A percentile compares a stretch with the other conserved stretches of the same genome.
phyloP scores from a whole-genome alignment of 2,797 vertebrate genomes.

The Rhyacichthys aspro region DNA sequence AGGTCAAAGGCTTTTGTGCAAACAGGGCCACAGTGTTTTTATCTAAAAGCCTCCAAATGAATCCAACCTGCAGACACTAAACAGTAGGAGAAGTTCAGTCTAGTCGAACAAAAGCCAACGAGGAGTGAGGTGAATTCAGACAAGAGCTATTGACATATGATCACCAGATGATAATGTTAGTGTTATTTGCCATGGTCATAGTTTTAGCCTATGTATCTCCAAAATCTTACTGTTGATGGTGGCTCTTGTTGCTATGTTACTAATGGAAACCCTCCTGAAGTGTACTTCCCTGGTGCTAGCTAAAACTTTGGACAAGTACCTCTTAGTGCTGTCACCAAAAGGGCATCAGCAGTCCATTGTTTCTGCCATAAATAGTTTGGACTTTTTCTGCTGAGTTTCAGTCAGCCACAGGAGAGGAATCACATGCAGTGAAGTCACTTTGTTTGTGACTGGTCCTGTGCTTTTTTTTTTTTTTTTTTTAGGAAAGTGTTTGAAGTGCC shows the following conservation, averaged over 20 bases:
- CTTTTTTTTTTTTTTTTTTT: conserved; percentile 18
- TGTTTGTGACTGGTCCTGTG: conserved; percentile 9
- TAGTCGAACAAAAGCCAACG: too few species aligned
- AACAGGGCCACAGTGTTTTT: too few species aligned
- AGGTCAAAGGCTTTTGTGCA: too few species aligned
- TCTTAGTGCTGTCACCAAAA: conserved; percentile 14
- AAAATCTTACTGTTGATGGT: conserved; percentile 16
- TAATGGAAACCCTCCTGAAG: conserved; percentile 63
- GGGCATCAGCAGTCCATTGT: conserved; percentile 17
- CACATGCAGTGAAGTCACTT: not conserved
- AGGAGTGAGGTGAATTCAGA: too few species aligned
- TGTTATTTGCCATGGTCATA: conserved; percentile 1
- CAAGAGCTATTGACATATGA: conserved; percentile 26
- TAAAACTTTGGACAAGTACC: conserved; percentile 36
- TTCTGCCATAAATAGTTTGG: conserved; percentile 32
- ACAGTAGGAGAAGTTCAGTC: not conserved
- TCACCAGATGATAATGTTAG: conserved; percentile 20
- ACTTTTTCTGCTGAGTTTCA: conserved; percentile 15
- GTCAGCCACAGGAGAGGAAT: conserved; percentile 26
- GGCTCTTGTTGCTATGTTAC: conserved; percentile 66
- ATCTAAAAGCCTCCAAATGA: too few species aligned
- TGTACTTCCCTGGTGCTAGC: conserved; percentile 50
- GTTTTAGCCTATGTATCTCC: conserved; percentile 39
- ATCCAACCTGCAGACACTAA: not conserved
- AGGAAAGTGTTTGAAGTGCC: conserved; percentile 13